phyloP scores from a whole-genome alignment of 2,888 invertebrate species.

The Macrosiphum euphorbiae region DNA sequence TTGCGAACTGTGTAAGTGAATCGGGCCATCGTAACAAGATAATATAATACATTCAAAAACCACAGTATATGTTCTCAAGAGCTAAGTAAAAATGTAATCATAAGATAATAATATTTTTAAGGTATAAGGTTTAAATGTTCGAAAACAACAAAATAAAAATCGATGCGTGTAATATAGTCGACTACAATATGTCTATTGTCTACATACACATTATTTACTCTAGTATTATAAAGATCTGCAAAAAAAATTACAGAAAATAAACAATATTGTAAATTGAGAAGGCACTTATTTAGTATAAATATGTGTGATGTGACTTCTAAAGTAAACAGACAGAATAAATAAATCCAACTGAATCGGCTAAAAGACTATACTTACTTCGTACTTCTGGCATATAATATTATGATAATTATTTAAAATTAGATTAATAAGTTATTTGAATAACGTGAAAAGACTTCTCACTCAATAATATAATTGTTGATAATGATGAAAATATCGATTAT shows the following conservation, averaged over 20 bases:
- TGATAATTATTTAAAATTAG: not conserved
- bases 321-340: not conserved
- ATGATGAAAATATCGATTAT: not conserved
- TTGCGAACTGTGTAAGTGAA: not conserved
- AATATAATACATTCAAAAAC: slow-evolving; percentile 15
- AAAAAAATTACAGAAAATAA: not conserved
- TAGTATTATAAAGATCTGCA: not conserved
- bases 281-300: not conserved
- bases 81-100: not conserved
- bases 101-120: not conserved
- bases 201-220: not conserved
- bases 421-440: not conserved
- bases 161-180: not conserved
- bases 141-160: not conserved
- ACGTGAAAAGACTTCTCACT: not conserved
- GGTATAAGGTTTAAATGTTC: not conserved
- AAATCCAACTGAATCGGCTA: not conserved
- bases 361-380: too few relatives aligned
- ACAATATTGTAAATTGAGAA: not conserved
- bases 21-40: not conserved
- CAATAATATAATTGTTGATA: not conserved
- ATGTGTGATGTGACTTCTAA: not conserved
- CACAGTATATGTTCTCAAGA: not conserved
- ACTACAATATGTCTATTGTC: not conserved
- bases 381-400: not conserved